Base-by-base conservation (phyloP, 2,888 invertebrate genomes). In the Drosophila demipolita region DNA sequence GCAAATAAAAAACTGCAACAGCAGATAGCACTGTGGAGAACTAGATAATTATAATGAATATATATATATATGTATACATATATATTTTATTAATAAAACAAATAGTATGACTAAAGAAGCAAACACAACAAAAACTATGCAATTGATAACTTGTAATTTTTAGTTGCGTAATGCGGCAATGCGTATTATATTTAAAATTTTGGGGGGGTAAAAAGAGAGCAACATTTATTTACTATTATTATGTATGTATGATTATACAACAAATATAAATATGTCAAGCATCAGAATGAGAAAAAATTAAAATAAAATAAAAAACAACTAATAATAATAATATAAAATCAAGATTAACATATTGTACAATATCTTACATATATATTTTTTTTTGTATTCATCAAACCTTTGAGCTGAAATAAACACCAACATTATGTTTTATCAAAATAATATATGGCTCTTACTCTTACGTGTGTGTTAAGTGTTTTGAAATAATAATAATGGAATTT, bases 321-420 rank as follows among this genome's bases (percentile, higher is more conserved):
- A 58, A 35, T 59, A 54, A 38, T 59, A 64, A 54, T 49, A 60
- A 60, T 66, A 58, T 23, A 40, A 73, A 69, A 70, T 40, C 66
- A 66, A 63, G 74, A 82, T 82, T 75, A 80, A 78, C 80, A 82
- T 83, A 82, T 85, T 82, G 85, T 82, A 82, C 71, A 84, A 85
- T 82, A 80, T 82, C 61, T 77, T 76, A 81, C 65, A 75, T 75
- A 65, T 68, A 72, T 75, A 58, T 72, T 54, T 45, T 35, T 66
- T 78, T 78, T 78, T 78, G 75, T 78, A 78, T 79, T 75, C 75
- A 75, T 75, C 82, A 71, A 73, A 78, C 64, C 66, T 83, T 83
- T 83, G 73, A 83, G 82, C 82, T 81, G 84, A 83, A 86, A 83
- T 83, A 83, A 83, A 83, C 84, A 81, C 86, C 70, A 75, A 78